Conservation (phyloP, 2,888 invertebrate species). For the Doris montereyensis region DNA sequence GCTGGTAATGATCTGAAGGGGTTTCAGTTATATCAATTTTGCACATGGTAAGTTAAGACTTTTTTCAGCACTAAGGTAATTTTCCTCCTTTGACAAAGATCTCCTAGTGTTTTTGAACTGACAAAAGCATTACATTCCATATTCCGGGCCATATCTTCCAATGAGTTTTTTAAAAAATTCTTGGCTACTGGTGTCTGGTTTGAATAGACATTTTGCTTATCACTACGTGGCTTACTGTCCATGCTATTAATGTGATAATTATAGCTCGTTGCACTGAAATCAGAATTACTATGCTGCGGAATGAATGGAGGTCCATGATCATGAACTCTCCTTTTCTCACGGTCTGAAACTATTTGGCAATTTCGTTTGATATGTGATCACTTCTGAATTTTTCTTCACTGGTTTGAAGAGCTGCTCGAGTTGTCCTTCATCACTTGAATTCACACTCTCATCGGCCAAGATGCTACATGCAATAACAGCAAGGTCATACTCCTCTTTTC, state of each 20-base stretch:
- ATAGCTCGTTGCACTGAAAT: too few relatives aligned
- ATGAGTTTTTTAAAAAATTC: neutral
- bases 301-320: neutral
- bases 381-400: neutral
- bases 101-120: too few relatives aligned
- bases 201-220: neutral
- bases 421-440: too few relatives aligned
- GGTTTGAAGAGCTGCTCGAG: too few relatives aligned
- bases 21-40: neutral
- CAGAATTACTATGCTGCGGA: too few relatives aligned
- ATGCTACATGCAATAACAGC: slow-evolving; percentile 37
- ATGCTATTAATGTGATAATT: neutral
- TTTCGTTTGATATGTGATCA: too few relatives aligned
- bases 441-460: neutral
- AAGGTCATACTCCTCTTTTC: slow-evolving; percentile 16
- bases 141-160: neutral
- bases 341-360: too few relatives aligned
- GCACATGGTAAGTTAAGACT: neutral
- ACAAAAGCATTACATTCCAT: too few relatives aligned
- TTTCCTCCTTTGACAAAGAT: too few relatives aligned
- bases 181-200: neutral
- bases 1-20: too few relatives aligned
- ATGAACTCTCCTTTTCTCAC: too few relatives aligned
- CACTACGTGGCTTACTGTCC: neutral
- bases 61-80: neutral